phyloP scores from a whole-genome alignment of 2,113 vertebrate species.

The Callorhinus ursinus region DNA sequence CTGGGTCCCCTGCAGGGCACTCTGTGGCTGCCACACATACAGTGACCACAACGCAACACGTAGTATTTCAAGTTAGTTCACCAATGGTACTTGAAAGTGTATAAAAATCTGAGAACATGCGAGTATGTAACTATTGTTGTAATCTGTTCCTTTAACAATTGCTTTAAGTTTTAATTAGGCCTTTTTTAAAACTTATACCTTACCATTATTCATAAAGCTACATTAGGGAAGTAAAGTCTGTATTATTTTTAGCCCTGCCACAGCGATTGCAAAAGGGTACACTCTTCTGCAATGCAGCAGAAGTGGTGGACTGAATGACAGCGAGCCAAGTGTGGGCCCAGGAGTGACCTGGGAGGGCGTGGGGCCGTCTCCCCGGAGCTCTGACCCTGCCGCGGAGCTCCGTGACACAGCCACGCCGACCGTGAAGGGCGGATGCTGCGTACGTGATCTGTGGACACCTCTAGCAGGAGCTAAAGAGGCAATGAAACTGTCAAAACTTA shows the following conservation, averaged over 20 bases:
- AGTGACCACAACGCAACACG: fast-evolving
- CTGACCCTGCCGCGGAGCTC: neutral
- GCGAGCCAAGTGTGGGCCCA: neutral
- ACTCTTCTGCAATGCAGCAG: neutral
- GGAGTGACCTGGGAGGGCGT: neutral
- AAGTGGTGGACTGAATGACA: neutral
- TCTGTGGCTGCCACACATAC: fast-evolving
- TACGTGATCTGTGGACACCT: fast-evolving
- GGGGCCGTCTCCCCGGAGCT: fast-evolving
- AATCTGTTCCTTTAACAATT: neutral
- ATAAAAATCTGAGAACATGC: neutral
- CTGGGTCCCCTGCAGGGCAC: too few species aligned
- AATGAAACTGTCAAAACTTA: too few species aligned
- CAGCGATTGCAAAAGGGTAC: neutral
- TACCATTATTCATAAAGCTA: neutral
- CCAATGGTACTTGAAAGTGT: fast-evolving
- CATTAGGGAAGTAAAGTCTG: neutral
- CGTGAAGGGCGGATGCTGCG: fast-evolving
- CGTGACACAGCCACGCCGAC: fast-evolving
- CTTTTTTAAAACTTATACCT: neutral
- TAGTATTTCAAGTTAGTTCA: neutral
- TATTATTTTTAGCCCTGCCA: neutral
- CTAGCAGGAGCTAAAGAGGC: neutral
- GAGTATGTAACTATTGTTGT: neutral
- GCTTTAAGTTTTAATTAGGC: neutral